Evolutionary conservation across 1,140 invertebrate species (phyloP).

Genomic region (Archegozetes longisetosus): DNA sequence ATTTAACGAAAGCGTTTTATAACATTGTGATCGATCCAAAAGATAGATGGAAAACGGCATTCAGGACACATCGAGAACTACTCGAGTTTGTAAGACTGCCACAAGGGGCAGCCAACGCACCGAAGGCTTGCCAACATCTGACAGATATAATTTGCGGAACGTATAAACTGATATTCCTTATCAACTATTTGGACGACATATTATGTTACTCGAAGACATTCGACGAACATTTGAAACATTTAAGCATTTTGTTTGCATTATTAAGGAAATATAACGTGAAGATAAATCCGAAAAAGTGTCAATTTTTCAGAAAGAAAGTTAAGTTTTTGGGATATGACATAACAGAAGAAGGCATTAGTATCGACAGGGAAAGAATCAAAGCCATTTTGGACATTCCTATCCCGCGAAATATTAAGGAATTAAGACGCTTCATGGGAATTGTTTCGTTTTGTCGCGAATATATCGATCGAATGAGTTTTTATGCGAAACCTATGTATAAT

Average conservation of each 20-base stretch:
- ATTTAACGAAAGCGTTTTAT: too few relatives aligned
- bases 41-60: too few relatives aligned
- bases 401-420: constrained; percentile 27
- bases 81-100: too few relatives aligned
- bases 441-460: constrained; percentile 32
- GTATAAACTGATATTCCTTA: too few relatives aligned
- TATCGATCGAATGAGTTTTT: constrained; percentile 14
- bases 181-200: too few relatives aligned
- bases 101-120: too few relatives aligned
- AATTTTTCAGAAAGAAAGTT: constrained; percentile 14
- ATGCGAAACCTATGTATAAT: not conserved
- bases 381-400: constrained; percentile 24
- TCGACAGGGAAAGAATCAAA: constrained; percentile 29
- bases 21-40: too few relatives aligned
- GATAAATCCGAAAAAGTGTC: constrained; percentile 19
- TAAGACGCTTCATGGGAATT: constrained; percentile 32
- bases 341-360: constrained; percentile 24
- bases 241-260: not conserved
- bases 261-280: constrained; percentile 16
- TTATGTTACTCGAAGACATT: too few relatives aligned
- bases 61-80: too few relatives aligned
- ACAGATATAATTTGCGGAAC: too few relatives aligned
- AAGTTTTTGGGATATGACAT: constrained; percentile 23
- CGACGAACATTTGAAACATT: too few relatives aligned
- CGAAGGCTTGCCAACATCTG: too few relatives aligned